Percentiles rank a stretch among this genome's conserved stretches.
Conservation (phyloP, 2,888 invertebrate species). For the Venusia cambrica region DNA sequence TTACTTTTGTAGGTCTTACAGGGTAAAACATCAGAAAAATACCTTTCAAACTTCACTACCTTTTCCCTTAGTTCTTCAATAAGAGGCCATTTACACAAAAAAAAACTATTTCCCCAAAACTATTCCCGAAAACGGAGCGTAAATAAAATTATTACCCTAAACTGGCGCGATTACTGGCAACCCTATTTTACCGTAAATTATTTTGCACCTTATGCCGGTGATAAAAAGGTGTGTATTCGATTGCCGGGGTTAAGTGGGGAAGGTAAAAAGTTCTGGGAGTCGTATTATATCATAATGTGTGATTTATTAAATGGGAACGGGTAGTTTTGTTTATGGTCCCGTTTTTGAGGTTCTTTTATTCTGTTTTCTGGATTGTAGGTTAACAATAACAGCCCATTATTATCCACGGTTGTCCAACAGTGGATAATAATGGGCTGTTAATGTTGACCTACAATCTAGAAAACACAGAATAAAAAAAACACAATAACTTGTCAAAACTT, state of each 20-base stretch:
- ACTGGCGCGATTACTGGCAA: constrained; percentile 33
- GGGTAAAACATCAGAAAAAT: no score
- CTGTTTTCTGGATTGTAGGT: background rate
- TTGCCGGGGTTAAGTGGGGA: constrained; percentile 14
- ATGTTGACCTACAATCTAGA: no score
- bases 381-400: no score
- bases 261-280: constrained; percentile 28
- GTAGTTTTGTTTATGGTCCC: constrained; percentile 22
- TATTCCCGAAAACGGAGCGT: constrained; percentile 29
- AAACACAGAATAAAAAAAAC: no score
- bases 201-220: constrained; percentile 9
- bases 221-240: constrained; percentile 20
- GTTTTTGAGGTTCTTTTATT: constrained; percentile 2
- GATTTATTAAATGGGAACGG: constrained; percentile 27
- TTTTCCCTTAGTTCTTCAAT: constrained; percentile 13
- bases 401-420: no score
- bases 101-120: constrained; percentile 25
- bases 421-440: no score
- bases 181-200: constrained; percentile 12
- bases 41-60: constrained; percentile 14
- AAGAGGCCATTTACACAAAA: constrained; percentile 21
- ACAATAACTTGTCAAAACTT: no score
- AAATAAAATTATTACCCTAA: constrained; percentile 35
- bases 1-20: no score
- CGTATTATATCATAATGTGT: constrained; percentile 26